Evolutionary conservation across 2,797 vertebrate species (phyloP).

Genomic region (Botia kubotai): DNA sequence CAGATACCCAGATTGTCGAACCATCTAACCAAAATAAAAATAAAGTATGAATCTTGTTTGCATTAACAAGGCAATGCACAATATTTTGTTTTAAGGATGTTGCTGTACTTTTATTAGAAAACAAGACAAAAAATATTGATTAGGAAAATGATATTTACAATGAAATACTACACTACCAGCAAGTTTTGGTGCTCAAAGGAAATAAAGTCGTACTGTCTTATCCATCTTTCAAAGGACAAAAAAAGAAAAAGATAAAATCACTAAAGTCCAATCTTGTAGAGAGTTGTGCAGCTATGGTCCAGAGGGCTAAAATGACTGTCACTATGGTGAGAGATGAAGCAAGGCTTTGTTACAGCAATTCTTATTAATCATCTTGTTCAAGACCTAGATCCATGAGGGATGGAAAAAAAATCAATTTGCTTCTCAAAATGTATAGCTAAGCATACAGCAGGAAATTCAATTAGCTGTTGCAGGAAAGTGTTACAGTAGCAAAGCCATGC

Average conservation of each 20-base stretch:
- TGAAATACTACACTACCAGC: not conserved
- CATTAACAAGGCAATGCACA: too few relatives aligned
- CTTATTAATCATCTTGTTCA: slow-evolving; percentile 52
- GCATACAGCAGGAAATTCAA: slow-evolving; percentile 65
- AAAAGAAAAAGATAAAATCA: not conserved
- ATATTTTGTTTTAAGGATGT: not conserved
- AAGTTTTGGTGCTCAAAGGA: not conserved
- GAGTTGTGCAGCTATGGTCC: not conserved
- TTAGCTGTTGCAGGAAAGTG: slow-evolving; percentile 58
- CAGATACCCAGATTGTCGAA: not conserved
- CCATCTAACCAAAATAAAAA: not conserved
- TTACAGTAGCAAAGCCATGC: slow-evolving; percentile 52
- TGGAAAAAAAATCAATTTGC: slow-evolving; percentile 47
- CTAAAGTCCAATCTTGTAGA: slow-evolving; percentile 6
- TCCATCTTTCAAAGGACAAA: not conserved
- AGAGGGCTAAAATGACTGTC: slow-evolving; percentile 30
- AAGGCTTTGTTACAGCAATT: slow-evolving; percentile 29
- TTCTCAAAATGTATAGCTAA: slow-evolving; percentile 44
- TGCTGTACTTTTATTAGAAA: not conserved
- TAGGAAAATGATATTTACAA: not conserved
- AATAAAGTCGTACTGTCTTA: not conserved
- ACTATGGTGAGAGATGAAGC: slow-evolving; percentile 7
- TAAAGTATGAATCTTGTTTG: too few relatives aligned
- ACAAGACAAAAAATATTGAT: not conserved
- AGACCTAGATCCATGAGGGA: slow-evolving; percentile 37